Evolutionary conservation across 2,113 vertebrate species (phyloP), one percentile per base, ranked within the genome.

Genomic region (Paramisgurnus dabryanus): DNA sequence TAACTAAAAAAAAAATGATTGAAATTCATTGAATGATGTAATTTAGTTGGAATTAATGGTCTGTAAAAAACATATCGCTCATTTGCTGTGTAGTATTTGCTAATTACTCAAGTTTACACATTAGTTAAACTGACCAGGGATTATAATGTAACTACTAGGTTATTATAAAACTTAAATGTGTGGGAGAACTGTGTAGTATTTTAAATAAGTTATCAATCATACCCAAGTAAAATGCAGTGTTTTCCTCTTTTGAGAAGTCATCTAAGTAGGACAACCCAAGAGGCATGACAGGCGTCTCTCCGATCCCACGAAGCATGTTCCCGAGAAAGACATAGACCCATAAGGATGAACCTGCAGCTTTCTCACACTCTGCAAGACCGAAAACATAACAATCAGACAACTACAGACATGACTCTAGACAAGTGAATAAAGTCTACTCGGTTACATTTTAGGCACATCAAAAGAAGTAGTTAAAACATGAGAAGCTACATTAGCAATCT

Each of bases 201-300:
- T 53, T 0, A 39, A 12, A 5, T 3, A 2, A 4, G 12, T 8
- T 3, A 66, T 76, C 4, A 64, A 50, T 53, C 58, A 90, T 91
- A 98, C 97, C 95, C 63, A 99, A 91, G 82, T 98, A 98, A 69
- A 99, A 94, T 15, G 96, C 94, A 0, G 94, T 92, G 22, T 96
- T 96, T 69, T 97, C 95, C 82, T 96, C 92, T 60, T 79, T 86
- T 66, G 96, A 91, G 69, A 96, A 96, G 87, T 99, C 97, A 85
- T 99, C 97, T 11, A 99, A 90, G 75, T 98, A 99, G 58, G 97
- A 88, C 10, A 99, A 90, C 15, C 97, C 97, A 76, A 99, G 85
- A 7, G 97, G 97, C 88, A 96, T 95, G 83, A 98, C 94, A 0
- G 97, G 97, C 11, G 96, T 95, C 86, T 99, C 97, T 55, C 97